A percentile compares a stretch with the other conserved stretches of the same genome.
phyloP scores from a whole-genome alignment of 2,888 invertebrate genomes.

The Pinctada fucata region DNA sequence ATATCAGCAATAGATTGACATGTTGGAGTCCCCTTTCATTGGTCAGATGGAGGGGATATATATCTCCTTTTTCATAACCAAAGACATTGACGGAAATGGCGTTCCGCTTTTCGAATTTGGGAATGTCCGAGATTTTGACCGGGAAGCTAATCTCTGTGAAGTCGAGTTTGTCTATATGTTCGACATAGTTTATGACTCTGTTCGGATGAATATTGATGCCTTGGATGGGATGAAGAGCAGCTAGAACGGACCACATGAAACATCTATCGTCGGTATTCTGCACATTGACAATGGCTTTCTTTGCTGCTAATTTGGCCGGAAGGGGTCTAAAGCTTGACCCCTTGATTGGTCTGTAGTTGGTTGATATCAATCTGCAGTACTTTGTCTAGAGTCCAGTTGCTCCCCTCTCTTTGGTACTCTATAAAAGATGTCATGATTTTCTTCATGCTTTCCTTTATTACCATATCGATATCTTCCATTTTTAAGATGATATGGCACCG shows the following conservation, averaged over 20 bases:
- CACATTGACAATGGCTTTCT: constrained; percentile 32
- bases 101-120: constrained; percentile 40
- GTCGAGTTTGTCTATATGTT: constrained; percentile 18
- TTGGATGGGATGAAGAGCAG: background rate
- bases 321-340: background rate
- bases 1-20: constrained; percentile 3
- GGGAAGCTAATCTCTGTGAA: constrained; percentile 26
- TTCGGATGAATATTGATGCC: background rate
- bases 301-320: constrained; percentile 33
- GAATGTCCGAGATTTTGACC: constrained; percentile 16
- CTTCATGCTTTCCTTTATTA: constrained; percentile 19
- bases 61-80: constrained; percentile 33
- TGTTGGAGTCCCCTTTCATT: constrained; percentile 16
- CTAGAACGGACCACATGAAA: constrained; percentile 8
- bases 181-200: background rate
- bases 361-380: background rate
- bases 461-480: constrained; percentile 17
- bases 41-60: constrained; percentile 36
- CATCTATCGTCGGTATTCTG: constrained; percentile 6
- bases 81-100: constrained; percentile 40
- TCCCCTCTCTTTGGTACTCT: constrained; percentile 28
- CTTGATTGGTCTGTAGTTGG: background rate
- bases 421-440: constrained; percentile 20
- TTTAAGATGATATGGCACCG: constrained; percentile 12
- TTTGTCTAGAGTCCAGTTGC: constrained; percentile 34